Percentiles rank a stretch among this genome's conserved stretches.
Evolutionary conservation across 2,797 vertebrate genomes (phyloP).

Genomic region (Sebastolobus altivelis): DNA sequence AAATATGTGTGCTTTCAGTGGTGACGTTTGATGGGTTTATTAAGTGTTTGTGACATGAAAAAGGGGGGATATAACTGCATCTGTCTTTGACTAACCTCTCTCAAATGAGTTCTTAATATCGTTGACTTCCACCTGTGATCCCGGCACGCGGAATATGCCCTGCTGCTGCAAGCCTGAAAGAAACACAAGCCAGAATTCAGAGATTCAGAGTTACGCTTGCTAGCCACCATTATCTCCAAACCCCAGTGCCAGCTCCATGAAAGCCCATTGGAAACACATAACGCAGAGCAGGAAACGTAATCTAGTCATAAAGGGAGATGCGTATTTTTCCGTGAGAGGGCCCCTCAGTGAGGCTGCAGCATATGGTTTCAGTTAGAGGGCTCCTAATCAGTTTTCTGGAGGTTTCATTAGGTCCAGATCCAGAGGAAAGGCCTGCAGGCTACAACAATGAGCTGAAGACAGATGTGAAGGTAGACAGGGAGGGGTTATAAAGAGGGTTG

Average conservation of each 20-base stretch:
- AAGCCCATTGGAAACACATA: conserved; percentile 68
- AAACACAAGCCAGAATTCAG: conserved; percentile 52
- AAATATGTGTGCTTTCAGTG: conserved; percentile 1
- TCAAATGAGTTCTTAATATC: conserved; percentile 99
- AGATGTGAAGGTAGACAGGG: conserved; percentile 77
- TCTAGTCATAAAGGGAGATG: conserved; percentile 76
- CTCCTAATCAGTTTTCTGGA: conserved; percentile 83
- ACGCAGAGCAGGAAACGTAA: conserved; percentile 78
- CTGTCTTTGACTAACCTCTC: conserved; percentile 88
- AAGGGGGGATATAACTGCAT: background rate
- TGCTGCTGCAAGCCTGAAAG: conserved; percentile 94
- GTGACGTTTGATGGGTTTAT: background rate
- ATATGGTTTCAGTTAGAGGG: conserved; percentile 82
- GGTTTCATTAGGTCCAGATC: conserved; percentile 84
- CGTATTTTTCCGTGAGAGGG: conserved; percentile 68
- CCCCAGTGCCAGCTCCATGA: conserved; percentile 53
- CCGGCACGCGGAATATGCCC: conserved; percentile 97
- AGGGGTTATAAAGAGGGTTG: conserved; percentile 45
- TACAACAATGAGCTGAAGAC: conserved; percentile 71
- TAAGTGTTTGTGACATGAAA: background rate
- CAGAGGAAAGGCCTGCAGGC: conserved; percentile 73
- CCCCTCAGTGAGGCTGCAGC: conserved; percentile 69
- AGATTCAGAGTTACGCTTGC: conserved; percentile 26
- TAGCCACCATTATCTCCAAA: conserved; percentile 48
- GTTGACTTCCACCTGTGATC: conserved; percentile 98